Evolutionary conservation across 1,140 invertebrate genomes (phyloP).

Genomic region (Notospermus geniculatus): DNA sequence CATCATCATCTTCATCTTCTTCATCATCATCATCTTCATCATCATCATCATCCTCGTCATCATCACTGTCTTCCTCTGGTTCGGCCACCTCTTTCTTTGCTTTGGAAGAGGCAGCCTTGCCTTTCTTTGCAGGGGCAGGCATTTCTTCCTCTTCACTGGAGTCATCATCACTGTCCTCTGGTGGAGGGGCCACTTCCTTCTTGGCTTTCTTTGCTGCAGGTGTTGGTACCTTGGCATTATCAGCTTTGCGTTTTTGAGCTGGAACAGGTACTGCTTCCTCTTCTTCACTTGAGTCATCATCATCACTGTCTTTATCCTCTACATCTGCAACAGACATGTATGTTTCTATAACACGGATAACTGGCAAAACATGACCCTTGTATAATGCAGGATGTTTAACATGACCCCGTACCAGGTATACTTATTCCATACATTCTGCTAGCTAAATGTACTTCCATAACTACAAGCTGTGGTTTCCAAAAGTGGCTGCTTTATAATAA

Average conservation of each 20-base stretch:
- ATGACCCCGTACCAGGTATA: too few relatives aligned
- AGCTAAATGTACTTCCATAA: too few relatives aligned
- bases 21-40: conserved; percentile 1
- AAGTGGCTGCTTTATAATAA: not conserved
- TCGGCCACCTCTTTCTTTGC: conserved; percentile 3
- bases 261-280: not conserved
- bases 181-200: not conserved
- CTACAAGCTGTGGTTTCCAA: too few relatives aligned
- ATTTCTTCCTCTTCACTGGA: conserved; percentile 17
- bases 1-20: conserved; percentile 7
- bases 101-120: conserved; percentile 16
- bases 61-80: not conserved
- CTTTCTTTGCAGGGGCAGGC: conserved; percentile 18
- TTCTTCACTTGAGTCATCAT: not conserved
- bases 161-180: conserved; percentile 3
- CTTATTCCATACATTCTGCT: too few relatives aligned
- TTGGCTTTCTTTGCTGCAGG: not conserved
- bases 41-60: conserved; percentile 5
- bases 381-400: too few relatives aligned
- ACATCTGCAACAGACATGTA: not conserved
- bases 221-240: not conserved
- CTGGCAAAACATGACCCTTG: too few relatives aligned
- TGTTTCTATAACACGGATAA: too few relatives aligned
- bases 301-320: not conserved
- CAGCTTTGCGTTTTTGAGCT: not conserved